These are phyloP conservation scores for Zootoca vivipara DNA, from an alignment of 2,113 vertebrate species.

Conservation along the genomic window DNA sequence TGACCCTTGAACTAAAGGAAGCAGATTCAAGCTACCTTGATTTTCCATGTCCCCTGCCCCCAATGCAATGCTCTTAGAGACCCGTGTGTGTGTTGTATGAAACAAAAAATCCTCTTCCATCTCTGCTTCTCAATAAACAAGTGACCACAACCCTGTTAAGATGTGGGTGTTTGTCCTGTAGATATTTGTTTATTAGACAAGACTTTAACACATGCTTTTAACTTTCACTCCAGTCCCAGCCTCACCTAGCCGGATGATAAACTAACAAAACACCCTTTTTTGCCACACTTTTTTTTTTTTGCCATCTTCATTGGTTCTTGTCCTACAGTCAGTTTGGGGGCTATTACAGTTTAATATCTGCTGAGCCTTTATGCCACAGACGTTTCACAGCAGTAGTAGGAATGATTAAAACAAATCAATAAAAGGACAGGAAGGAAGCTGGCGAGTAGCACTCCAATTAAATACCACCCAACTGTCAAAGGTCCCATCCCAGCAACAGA, in stretches of 20 bases:
- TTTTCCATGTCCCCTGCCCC: not conserved
- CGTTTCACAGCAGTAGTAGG: conserved; percentile 16
- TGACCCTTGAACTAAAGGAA: too few species aligned
- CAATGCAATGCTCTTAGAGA: not conserved
- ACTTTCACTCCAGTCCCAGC: not conserved
- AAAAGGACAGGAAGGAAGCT: conserved; percentile 10
- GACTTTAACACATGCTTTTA: not conserved
- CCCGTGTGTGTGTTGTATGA: not conserved
- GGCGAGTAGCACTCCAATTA: not conserved
- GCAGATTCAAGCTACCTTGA: not conserved
- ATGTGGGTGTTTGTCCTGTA: conserved; percentile 28
- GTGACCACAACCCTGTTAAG: not conserved
- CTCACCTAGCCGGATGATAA: conserved; percentile 6
- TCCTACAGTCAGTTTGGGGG: not conserved
- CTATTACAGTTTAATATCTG: conserved; percentile 1
- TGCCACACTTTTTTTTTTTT: conserved; percentile 12
- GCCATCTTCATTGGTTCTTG: too few species aligned
- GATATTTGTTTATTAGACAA: not conserved
- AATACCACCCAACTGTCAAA: conserved; percentile 9
- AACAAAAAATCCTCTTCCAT: not conserved
- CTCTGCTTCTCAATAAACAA: not conserved
- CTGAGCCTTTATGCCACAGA: conserved; percentile 21
- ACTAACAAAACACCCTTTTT: fast-evolving
- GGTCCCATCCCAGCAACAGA: not conserved
- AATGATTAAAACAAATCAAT: conserved; percentile 33